Percentiles rank a stretch among this genome's conserved stretches.
phyloP scores from a whole-genome alignment of 2,113 vertebrate genomes.

The Thunnus maccoyii region DNA sequence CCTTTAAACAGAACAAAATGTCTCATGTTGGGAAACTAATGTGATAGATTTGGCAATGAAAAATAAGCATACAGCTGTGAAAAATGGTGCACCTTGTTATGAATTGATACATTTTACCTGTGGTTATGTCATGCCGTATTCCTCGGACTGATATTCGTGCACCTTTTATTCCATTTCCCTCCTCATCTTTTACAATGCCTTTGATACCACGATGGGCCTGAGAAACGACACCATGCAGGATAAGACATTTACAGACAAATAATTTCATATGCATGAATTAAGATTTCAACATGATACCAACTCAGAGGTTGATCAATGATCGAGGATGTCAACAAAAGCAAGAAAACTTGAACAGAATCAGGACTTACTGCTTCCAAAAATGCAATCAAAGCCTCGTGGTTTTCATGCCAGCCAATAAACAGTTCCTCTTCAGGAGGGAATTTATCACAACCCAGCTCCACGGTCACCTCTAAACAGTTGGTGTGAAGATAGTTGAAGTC shows the following conservation, averaged over 20 bases:
- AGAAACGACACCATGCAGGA: slow-evolving; percentile 36
- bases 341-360: neutral
- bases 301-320: neutral
- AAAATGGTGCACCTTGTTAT: neutral
- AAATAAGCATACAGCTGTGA: neutral
- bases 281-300: neutral
- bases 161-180: slow-evolving; percentile 91
- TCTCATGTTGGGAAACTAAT: neutral
- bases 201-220: slow-evolving; percentile 95
- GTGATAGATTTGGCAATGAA: neutral
- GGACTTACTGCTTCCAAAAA: slow-evolving; percentile 90
- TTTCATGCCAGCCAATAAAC: slow-evolving; percentile 90
- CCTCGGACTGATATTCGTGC: slow-evolving; percentile 91
- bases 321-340: neutral
- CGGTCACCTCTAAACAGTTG: slow-evolving; percentile 97
- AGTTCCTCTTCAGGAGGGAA: slow-evolving; percentile 93
- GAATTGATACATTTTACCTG: slow-evolving; percentile 82
- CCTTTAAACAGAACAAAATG: too few relatives aligned
- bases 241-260: neutral
- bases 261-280: neutral
- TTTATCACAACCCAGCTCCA: slow-evolving; percentile 95
- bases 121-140: slow-evolving; percentile 91
- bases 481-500: slow-evolving; percentile 99
- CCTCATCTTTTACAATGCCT: slow-evolving; percentile 91
- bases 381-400: slow-evolving; percentile 91